Base-by-base conservation (phyloP, 2,888 invertebrate genomes). In the Andricus curvator region DNA sequence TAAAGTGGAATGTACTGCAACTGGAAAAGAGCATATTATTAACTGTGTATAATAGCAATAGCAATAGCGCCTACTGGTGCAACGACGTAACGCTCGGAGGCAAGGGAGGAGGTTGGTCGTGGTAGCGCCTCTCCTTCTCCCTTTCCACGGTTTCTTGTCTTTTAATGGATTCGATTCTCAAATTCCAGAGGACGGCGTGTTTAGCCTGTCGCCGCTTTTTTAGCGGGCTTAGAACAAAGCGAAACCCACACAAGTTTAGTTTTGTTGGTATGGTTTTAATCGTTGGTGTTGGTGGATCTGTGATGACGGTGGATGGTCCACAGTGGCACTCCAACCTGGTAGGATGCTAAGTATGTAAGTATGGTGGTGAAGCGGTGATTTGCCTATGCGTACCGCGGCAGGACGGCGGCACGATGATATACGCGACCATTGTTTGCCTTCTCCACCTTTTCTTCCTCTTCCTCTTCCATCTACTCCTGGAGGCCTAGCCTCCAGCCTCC, bases 341-440 rank as follows among this genome's bases (percentile, higher is more conserved):
- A 48, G 29, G 20, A 74, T 78, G 51, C 80, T 44, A 29, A 29
- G 78, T 79, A 78, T 82, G 80, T 80, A 83, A 78, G 84, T 81
- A 83, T 79, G 79, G 77, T 85, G 84, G 83, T 82, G 84, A 82
- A 81, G 79, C 87, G 87, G 90, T 89, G 91, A 92, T 92, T 92
- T 92, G 92, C 91, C 92, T 91, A 91, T 91, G 92, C 91, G 90
- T 91, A 89, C 90, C 86, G 88, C 89, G 85, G 90, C 89, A 89
- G 88, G 85, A 90, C 88, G 88, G 88, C 88, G 88, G 89, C 92
- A 89, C 88, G 91, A 91, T 92, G 92, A 92, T 92, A 92, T 92
- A 92, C 91, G 91, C 89, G 91, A 87, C 91, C 91, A 92, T 91
- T 92, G 91, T 92, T 91, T 86, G 82, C 82, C 78, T 84, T 85